Conservation (phyloP, 2,888 invertebrate species). For the Platynereis dumerilii region DNA sequence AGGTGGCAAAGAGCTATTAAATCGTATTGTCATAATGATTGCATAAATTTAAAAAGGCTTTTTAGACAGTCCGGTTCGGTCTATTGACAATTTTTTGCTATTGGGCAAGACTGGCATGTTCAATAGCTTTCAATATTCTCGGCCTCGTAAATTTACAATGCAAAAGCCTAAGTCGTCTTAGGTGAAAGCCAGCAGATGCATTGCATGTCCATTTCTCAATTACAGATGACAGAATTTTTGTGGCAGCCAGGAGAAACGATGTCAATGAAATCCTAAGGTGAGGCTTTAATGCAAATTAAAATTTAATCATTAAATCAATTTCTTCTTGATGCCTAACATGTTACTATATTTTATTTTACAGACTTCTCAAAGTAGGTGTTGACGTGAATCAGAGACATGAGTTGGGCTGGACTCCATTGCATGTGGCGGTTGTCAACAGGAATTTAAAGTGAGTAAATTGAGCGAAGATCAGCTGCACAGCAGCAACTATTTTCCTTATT, state of each 20-base stretch:
- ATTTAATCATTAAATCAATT: not conserved
- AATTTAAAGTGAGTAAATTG: slow-evolving; percentile 61
- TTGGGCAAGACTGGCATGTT: too few relatives aligned
- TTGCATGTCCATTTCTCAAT: too few relatives aligned
- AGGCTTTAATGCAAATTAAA: too few relatives aligned
- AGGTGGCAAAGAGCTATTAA: too few relatives aligned
- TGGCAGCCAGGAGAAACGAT: slow-evolving; percentile 39
- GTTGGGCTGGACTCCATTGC: slow-evolving; percentile 87
- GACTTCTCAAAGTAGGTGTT: slow-evolving; percentile 48
- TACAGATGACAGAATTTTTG: slow-evolving; percentile 40
- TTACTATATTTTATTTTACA: slow-evolving; percentile 32
- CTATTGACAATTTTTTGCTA: too few relatives aligned
- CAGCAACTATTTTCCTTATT: not conserved
- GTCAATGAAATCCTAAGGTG: slow-evolving; percentile 31
- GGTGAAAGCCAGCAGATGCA: too few relatives aligned
- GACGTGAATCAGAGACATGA: slow-evolving; percentile 74
- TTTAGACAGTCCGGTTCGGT: too few relatives aligned
- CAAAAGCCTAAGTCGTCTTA: too few relatives aligned
- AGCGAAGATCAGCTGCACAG: not conserved
- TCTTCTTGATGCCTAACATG: not conserved
- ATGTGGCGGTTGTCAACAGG: slow-evolving; percentile 83
- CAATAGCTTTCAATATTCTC: too few relatives aligned
- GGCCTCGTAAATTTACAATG: too few relatives aligned
- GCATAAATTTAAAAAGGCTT: too few relatives aligned
- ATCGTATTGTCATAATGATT: too few relatives aligned